Evolutionary conservation across 2,113 vertebrate genomes (phyloP), one percentile per base, ranked within the genome.

Genomic region (Dicrurus megarhynchus): DNA sequence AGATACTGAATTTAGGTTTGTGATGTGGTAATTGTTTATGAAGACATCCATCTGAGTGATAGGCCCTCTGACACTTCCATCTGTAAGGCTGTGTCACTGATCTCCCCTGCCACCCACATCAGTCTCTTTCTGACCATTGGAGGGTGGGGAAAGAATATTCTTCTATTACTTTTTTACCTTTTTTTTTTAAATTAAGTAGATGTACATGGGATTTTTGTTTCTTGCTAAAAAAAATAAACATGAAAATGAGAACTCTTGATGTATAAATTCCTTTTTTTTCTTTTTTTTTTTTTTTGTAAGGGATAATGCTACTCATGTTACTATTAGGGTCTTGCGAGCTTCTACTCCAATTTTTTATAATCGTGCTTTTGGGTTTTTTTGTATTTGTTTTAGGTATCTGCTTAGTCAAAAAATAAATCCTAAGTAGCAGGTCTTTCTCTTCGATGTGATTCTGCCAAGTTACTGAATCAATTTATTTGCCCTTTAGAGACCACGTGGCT

Each of bases 11-110:
- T 90, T 94, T 92, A 71, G 55, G 77, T 74, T 98, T 95, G 60
- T 91, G 70, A 95, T 95, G 75, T 87, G 71, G 77, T 93, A 96
- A 90, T 91, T 78, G 47, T 26, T 90, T 84, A 81, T 92, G 79
- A 82, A 96, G 86, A 79, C 30, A 46, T 79, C 46, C 2, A 3
- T 37, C 32, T 69, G 67, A 90, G 70, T 56, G 37, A 41, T 73
- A 57, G 70, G 27, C 7, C 15, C 21, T 80, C 53, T 73, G 71
- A 77, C 17, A 19, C 37, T 56, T 88, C 39, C 22, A 11, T 60
- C 30, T 88, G 14, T 74, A 61, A 49, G 57, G n/a, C 41, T 84
- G 14, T 60, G 27, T 61, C 11, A 27, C 53, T 85, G n/a, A 33
- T 71, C 60, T 91, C 9, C 52, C 18, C 9, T 69, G 37, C 30